Percentiles rank a stretch among this genome's conserved stretches.
phyloP scores from a whole-genome alignment of 2,113 vertebrate species.

The Phrynosoma platyrhinos region DNA sequence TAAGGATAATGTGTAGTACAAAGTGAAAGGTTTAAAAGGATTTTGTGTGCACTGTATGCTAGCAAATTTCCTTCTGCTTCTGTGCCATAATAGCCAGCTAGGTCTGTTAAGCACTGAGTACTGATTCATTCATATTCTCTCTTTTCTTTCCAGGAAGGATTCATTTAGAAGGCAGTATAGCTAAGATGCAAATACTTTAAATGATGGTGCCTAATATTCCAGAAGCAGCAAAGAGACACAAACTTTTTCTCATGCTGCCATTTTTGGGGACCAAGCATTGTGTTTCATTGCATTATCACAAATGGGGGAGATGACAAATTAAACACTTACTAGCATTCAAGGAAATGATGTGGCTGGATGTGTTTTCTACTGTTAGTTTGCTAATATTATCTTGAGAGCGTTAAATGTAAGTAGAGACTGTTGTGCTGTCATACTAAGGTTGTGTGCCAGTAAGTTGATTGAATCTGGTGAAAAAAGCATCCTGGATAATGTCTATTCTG shows the following conservation, averaged over 20 bases:
- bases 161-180: constrained; percentile 1
- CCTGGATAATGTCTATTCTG: not conserved
- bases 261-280: not conserved
- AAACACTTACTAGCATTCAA: not conserved
- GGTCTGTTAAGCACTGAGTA: constrained; percentile 6
- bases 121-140: fast-evolving
- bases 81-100: not conserved
- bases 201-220: not conserved
- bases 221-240: not conserved
- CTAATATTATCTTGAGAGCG: not conserved
- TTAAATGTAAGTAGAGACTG: not conserved
- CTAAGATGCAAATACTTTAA: not conserved
- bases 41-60: not conserved
- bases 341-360: not conserved
- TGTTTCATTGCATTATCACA: not conserved
- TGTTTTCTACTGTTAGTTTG: not conserved
- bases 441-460: not conserved
- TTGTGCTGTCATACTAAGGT: not conserved
- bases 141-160: not conserved
- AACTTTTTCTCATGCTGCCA: not conserved
- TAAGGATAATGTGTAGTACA: constrained; percentile 8
- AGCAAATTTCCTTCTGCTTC: not conserved
- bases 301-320: not conserved
- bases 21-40: constrained; percentile 32
- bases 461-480: not conserved